Percentiles rank a stretch among this genome's conserved stretches.
Evolutionary conservation across 2,888 invertebrate species (phyloP).

Genomic region (Drosophila aldrichi): DNA sequence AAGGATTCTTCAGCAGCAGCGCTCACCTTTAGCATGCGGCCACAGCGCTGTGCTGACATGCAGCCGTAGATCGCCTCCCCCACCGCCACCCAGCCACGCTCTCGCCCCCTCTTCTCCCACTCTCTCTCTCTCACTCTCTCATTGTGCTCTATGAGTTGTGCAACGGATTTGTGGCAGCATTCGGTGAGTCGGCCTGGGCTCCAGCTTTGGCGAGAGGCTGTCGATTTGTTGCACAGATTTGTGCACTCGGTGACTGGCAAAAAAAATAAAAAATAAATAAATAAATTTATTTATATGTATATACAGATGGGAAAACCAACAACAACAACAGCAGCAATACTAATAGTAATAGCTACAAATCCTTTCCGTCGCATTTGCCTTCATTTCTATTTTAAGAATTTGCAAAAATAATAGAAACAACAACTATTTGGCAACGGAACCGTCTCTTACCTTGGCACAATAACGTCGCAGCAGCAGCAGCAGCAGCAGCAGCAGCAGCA

Average conservation of each 20-base stretch:
- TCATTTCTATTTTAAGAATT: conserved; percentile 65
- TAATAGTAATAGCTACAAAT: conserved; percentile 33
- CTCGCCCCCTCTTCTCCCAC: not conserved
- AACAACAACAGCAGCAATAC: not conserved
- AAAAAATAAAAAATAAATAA: conserved; percentile 25
- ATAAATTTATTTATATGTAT: conserved; percentile 19
- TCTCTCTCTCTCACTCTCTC: conserved; percentile 15
- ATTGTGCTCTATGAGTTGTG: conserved; percentile 65
- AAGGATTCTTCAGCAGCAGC: conserved; percentile 76
- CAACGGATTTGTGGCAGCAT: conserved; percentile 58
- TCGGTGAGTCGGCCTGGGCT: conserved; percentile 26
- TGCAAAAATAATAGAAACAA: conserved; percentile 19
- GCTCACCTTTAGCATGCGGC: conserved; percentile 52
- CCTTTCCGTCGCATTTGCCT: conserved; percentile 56
- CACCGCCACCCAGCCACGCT: not conserved
- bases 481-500: conserved; percentile 21
- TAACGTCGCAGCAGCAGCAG: conserved; percentile 57
- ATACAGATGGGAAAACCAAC: not conserved
- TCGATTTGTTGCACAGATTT: conserved; percentile 70
- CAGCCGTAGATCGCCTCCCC: conserved; percentile 46
- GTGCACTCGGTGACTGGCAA: conserved; percentile 70
- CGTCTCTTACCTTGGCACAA: conserved; percentile 78
- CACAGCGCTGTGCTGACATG: conserved; percentile 33
- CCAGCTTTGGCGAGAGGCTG: conserved; percentile 55
- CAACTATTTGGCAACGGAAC: conserved; percentile 70